Evolutionary conservation across 1,140 invertebrate genomes (phyloP).

Genomic region (Drosophila neocordata): DNA sequence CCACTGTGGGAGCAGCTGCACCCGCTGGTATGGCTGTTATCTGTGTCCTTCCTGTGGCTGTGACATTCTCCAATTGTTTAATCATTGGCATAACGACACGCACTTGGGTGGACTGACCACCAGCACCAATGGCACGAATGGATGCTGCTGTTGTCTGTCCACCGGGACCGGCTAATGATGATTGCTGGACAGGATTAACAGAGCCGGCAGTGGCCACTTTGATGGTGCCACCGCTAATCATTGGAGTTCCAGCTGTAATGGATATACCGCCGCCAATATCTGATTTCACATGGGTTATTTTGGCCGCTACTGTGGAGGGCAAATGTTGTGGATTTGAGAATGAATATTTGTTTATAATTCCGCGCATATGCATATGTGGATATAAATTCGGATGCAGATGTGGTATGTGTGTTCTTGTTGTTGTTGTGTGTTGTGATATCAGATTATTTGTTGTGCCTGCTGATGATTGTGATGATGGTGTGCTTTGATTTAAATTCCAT

Average conservation of each 20-base stretch:
- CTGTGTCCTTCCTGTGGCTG: slow-evolving; percentile 72
- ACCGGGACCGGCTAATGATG: slow-evolving; percentile 57
- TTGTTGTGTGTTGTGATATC: slow-evolving; percentile 47
- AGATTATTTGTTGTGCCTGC: slow-evolving; percentile 25
- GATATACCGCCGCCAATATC: slow-evolving; percentile 61
- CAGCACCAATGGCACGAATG: slow-evolving; percentile 69
- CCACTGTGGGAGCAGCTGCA: slow-evolving; percentile 19
- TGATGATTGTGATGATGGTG: too few species aligned
- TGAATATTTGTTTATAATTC: slow-evolving; percentile 73
- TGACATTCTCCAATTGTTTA: slow-evolving; percentile 76
- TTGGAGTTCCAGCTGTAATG: slow-evolving; percentile 57
- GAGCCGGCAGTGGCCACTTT: slow-evolving; percentile 64
- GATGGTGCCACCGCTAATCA: slow-evolving; percentile 70
- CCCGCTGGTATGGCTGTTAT: slow-evolving; percentile 79
- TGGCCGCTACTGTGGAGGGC: slow-evolving; percentile 74
- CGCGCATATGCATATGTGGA: slow-evolving; percentile 59
- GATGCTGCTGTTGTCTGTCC: slow-evolving; percentile 68
- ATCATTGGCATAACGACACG: slow-evolving; percentile 82
- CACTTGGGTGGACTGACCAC: slow-evolving; percentile 77
- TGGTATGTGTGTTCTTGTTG: slow-evolving; percentile 39
- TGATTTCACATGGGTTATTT: slow-evolving; percentile 76
- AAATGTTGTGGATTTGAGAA: slow-evolving; percentile 55
- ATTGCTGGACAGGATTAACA: slow-evolving; percentile 48
- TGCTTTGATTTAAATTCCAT: slow-evolving; percentile 40
- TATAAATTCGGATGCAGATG: slow-evolving; percentile 20